phyloP scores from a whole-genome alignment of 2,888 invertebrate species.

The Cataglyphis livida region DNA sequence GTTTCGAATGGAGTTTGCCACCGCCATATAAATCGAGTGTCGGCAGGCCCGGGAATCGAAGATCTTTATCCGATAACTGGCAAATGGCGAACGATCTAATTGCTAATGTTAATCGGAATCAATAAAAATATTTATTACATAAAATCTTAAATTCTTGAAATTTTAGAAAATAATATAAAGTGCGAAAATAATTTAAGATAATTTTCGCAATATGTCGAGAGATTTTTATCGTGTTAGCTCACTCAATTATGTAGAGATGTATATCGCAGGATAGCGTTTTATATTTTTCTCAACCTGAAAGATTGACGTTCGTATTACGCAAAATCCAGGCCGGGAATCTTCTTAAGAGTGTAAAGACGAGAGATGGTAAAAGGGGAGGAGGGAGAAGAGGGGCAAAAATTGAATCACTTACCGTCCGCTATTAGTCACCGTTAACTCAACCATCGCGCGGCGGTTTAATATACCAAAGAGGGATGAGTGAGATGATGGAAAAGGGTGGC shows the following conservation, averaged over 20 bases:
- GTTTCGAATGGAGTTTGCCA: slow-evolving; percentile 63
- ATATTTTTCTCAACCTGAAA: background rate
- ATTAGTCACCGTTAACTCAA: slow-evolving; percentile 67
- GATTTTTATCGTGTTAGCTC: slow-evolving; percentile 17
- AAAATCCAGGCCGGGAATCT: slow-evolving; percentile 25
- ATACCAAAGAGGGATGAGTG: slow-evolving; percentile 31
- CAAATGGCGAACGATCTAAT: background rate
- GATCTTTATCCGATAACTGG: slow-evolving; percentile 10
- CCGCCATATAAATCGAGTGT: slow-evolving; percentile 30
- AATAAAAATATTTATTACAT: background rate
- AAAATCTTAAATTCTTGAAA: background rate
- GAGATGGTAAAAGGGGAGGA: background rate
- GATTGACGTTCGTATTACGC: slow-evolving; percentile 38
- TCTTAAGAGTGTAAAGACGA: slow-evolving; percentile 39
- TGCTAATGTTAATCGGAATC: background rate
- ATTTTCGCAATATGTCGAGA: background rate
- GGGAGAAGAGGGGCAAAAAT: slow-evolving; percentile 51
- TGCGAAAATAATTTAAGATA: too few species aligned
- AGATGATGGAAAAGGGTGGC: slow-evolving; percentile 31
- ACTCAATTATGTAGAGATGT: slow-evolving; percentile 15
- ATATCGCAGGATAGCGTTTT: slow-evolving; percentile 13
- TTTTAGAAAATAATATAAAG: background rate
- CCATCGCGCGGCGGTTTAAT: slow-evolving; percentile 64
- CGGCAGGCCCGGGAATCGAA: background rate
- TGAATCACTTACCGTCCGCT: slow-evolving; percentile 58